A percentile compares a stretch with the other conserved stretches of the same genome.
These are phyloP conservation scores for Rachycentron canadum DNA, from an alignment of 2,797 vertebrate genomes.

Conservation along the genomic window DNA sequence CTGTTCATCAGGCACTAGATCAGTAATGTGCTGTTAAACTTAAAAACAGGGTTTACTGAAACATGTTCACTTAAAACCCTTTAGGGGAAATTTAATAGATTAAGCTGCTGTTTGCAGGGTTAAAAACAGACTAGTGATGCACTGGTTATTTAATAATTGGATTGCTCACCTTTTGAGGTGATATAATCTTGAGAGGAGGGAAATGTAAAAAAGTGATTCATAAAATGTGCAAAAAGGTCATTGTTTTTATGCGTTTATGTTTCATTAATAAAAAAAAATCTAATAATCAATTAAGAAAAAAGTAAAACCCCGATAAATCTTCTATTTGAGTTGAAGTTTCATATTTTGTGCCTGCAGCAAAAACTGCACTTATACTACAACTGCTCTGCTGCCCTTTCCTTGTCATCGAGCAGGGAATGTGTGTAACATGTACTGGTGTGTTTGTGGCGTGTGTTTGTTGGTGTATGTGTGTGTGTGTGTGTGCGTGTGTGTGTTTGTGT, in stretches of 20 bases:
- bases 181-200: conserved; percentile 7
- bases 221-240: conserved; percentile 9
- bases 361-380: conserved; percentile 46
- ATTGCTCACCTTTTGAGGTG: conserved; percentile 11
- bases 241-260: not conserved
- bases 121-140: conserved; percentile 44
- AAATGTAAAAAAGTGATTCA: not conserved
- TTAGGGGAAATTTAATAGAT: conserved; percentile 29
- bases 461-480: conserved; percentile 19
- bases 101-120: conserved; percentile 33
- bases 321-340: conserved; percentile 38
- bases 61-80: conserved; percentile 22
- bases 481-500: conserved; percentile 19
- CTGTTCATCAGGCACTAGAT: not conserved
- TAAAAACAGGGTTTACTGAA: conserved; percentile 10
- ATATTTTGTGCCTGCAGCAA: conserved; percentile 39
- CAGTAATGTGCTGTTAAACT: not conserved
- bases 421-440: conserved; percentile 54
- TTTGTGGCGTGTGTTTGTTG: conserved; percentile 20
- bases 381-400: conserved; percentile 62
- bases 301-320: conserved; percentile 27
- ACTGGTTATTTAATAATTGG: conserved; percentile 37
- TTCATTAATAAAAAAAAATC: conserved; percentile 12
- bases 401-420: conserved; percentile 46
- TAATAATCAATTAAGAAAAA: conserved; percentile 28